Evolutionary conservation across 2,113 vertebrate genomes (phyloP).

Genomic region (Hyla sarda): DNA sequence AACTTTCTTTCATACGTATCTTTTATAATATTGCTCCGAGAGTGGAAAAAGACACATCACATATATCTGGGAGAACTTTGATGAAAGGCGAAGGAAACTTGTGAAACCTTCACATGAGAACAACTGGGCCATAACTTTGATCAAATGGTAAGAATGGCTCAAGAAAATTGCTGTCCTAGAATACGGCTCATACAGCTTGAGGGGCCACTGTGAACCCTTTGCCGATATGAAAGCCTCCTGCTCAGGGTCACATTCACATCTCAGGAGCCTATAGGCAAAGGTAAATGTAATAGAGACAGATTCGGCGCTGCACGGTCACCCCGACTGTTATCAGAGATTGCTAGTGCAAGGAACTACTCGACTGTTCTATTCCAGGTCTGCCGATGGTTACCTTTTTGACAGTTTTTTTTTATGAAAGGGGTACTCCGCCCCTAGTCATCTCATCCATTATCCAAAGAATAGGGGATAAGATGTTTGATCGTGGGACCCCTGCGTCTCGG

Average conservation of each 20-base stretch:
- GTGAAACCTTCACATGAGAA: not conserved
- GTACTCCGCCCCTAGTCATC: too few species aligned
- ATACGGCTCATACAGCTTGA: not conserved
- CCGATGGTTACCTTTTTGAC: too few species aligned
- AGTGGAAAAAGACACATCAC: slow-evolving; percentile 1
- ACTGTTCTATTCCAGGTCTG: too few species aligned
- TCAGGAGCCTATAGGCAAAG: not conserved
- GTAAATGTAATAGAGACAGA: not conserved
- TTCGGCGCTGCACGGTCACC: not conserved
- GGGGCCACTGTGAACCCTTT: not conserved
- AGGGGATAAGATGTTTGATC: too few species aligned
- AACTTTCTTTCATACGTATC: not conserved
- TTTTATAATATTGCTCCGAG: not conserved
- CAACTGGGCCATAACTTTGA: not conserved
- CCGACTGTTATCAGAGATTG: not conserved
- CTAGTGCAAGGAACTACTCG: too few species aligned
- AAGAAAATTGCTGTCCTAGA: not conserved
- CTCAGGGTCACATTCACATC: not conserved
- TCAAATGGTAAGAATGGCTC: not conserved
- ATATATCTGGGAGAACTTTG: not conserved
- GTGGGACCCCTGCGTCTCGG: too few species aligned
- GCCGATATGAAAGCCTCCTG: not conserved
- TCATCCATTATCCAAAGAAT: too few species aligned
- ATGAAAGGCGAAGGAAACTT: not conserved
- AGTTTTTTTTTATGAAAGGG: too few species aligned